Evolutionary conservation across 2,797 vertebrate genomes (phyloP).

Genomic region (Danio kyathit): DNA sequence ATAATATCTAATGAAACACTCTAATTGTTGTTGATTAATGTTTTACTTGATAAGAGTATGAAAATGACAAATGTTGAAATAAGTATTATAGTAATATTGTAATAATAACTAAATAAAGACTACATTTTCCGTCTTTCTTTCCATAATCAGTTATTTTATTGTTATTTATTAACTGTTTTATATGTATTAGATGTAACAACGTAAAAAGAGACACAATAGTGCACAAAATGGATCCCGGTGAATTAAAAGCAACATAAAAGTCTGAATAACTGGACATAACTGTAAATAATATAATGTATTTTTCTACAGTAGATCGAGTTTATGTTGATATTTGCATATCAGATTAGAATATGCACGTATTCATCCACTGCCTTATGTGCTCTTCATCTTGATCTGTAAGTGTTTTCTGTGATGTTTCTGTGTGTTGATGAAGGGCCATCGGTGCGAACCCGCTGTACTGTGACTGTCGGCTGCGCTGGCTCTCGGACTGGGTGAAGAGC

Average conservation of each 20-base stretch:
- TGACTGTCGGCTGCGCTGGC: conserved; percentile 94
- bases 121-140: too few species aligned
- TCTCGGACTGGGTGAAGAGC: conserved; percentile 98
- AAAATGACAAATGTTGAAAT: too few species aligned
- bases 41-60: too few species aligned
- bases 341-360: neutral
- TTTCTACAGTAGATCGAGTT: too few species aligned
- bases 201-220: too few species aligned
- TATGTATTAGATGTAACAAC: too few species aligned
- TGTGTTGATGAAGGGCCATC: conserved; percentile 84
- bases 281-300: neutral
- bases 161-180: too few species aligned
- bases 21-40: too few species aligned
- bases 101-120: too few species aligned
- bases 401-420: conserved; percentile 40
- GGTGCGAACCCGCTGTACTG: conserved; percentile 97
- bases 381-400: neutral
- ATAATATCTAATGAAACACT: too few species aligned
- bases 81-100: too few species aligned
- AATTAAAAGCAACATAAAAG: neutral
- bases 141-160: too few species aligned
- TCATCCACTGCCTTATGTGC: neutral
- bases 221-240: neutral
- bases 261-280: neutral
- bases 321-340: neutral